These are phyloP conservation scores for Chironomus riparius DNA, from an alignment of 2,888 invertebrate genomes.

Conservation along the genomic window DNA sequence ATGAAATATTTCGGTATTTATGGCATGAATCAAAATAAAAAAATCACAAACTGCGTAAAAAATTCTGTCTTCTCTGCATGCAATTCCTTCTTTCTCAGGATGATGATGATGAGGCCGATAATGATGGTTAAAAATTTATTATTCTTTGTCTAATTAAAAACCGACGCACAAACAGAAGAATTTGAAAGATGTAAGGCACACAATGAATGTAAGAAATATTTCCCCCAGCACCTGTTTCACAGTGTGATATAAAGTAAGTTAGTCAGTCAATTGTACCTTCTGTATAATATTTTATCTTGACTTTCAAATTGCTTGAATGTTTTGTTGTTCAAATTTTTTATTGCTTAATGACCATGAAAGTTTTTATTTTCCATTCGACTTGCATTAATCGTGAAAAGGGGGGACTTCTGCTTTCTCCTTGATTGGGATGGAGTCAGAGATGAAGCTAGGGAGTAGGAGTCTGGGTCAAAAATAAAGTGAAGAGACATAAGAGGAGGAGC, in stretches of 20 bases:
- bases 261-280: background rate
- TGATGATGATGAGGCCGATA: background rate
- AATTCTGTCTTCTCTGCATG: background rate
- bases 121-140: background rate
- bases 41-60: background rate
- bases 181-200: background rate
- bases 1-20: too few relatives aligned
- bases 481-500: too few relatives aligned
- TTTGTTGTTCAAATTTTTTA: slow-evolving; percentile 6
- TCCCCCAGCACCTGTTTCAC: too few relatives aligned
- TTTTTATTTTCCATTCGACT: background rate
- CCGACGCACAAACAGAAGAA: background rate
- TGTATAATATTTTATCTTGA: background rate
- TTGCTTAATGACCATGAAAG: slow-evolving; percentile 25
- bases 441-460: too few relatives aligned
- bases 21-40: background rate
- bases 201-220: background rate
- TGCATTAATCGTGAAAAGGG: background rate
- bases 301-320: background rate
- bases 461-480: too few relatives aligned
- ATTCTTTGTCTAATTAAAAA: background rate
- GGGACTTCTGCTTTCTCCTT: background rate
- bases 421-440: background rate
- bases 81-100: background rate
- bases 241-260: background rate